These are phyloP conservation scores for Apteryx mantelli DNA, from an alignment of 2,113 vertebrate genomes.

Conservation along the genomic window DNA sequence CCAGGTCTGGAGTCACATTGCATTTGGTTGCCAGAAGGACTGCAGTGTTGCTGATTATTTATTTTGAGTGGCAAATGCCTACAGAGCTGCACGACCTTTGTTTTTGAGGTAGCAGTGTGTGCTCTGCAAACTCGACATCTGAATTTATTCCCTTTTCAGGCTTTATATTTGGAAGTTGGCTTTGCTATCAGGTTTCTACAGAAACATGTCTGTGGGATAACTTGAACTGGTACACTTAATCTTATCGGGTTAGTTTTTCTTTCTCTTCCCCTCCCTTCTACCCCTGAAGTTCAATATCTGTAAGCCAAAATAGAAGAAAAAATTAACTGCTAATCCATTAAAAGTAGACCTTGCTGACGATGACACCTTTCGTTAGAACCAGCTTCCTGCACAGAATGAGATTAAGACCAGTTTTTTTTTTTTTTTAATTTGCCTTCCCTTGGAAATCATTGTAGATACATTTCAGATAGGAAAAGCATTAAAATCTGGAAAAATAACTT, in stretches of 20 bases:
- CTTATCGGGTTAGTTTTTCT: neutral
- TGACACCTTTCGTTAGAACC: conserved; percentile 14
- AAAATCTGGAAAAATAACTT: neutral
- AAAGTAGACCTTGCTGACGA: conserved; percentile 6
- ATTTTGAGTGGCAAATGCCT: neutral
- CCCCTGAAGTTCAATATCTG: neutral
- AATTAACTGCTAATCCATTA: conserved; percentile 21
- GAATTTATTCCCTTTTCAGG: conserved; percentile 21
- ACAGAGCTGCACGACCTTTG: neutral
- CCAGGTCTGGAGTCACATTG: neutral
- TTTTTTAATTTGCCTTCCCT: neutral
- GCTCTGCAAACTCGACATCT: neutral
- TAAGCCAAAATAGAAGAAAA: conserved; percentile 5
- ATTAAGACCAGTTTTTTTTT: conserved; percentile 1
- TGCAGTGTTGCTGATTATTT: neutral
- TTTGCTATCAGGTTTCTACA: neutral
- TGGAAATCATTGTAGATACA: neutral
- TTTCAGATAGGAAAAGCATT: neutral
- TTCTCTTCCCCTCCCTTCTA: neutral
- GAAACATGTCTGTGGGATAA: neutral
- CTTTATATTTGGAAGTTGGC: neutral
- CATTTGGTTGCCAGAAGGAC: neutral
- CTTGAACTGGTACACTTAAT: neutral
- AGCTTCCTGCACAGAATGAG: neutral
- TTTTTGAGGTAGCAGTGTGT: neutral